Conservation (phyloP, 2,888 invertebrate genomes). For the Apamea anceps region DNA sequence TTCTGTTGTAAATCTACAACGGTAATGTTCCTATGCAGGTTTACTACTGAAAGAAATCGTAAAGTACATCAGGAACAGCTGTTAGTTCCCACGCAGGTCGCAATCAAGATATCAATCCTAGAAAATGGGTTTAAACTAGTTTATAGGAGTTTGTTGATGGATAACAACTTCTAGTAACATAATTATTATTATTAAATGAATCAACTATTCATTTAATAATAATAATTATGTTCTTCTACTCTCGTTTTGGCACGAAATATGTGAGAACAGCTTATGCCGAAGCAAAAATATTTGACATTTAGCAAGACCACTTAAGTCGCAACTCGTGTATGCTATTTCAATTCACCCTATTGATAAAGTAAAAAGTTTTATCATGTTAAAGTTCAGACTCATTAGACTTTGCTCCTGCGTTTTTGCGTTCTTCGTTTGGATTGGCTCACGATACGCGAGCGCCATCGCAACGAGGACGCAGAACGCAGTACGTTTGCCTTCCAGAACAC, state of each 20-base stretch:
- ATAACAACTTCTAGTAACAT: too few species aligned
- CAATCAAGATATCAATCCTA: slow-evolving; percentile 66
- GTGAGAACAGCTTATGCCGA: background rate
- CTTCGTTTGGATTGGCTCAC: background rate
- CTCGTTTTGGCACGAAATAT: background rate
- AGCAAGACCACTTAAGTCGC: background rate
- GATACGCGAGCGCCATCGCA: background rate
- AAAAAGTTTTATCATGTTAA: background rate
- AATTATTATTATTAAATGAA: too few species aligned
- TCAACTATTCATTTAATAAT: slow-evolving; percentile 20
- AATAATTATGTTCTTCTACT: background rate
- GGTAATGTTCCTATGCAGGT: slow-evolving; percentile 32
- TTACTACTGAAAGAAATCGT: slow-evolving; percentile 52
- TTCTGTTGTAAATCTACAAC: slow-evolving; percentile 13
- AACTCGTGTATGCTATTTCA: background rate
- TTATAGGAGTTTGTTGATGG: slow-evolving; percentile 13
- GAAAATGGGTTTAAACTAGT: slow-evolving; percentile 58
- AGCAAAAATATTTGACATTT: background rate
- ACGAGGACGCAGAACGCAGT: background rate
- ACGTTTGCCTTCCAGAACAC: background rate
- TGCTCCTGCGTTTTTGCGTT: background rate
- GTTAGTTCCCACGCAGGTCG: slow-evolving; percentile 52
- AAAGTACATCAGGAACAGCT: slow-evolving; percentile 54
- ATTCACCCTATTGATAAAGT: background rate
- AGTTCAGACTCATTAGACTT: background rate